These are phyloP conservation scores for Eutolmus rufibarbis DNA, from an alignment of 2,888 invertebrate genomes.

Conservation along the genomic window DNA sequence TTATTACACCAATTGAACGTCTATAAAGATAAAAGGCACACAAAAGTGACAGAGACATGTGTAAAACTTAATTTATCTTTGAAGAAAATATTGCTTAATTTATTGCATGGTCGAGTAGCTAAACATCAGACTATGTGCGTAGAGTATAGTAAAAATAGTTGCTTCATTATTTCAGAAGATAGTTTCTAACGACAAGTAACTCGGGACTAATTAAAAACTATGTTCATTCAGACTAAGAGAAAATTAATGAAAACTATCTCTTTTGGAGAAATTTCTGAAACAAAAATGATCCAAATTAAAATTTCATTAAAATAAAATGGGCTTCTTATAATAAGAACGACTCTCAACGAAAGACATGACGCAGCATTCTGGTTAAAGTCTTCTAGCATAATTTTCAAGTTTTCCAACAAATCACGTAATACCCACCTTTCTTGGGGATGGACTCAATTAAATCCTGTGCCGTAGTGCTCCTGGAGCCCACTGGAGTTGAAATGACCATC, in stretches of 20 bases:
- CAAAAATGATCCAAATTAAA: neutral
- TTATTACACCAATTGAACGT: neutral
- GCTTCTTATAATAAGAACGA: neutral
- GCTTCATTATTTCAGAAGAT: neutral
- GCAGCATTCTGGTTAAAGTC: neutral
- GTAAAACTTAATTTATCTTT: neutral
- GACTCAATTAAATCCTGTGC: slow-evolving; percentile 30
- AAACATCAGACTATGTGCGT: neutral
- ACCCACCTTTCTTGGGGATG: slow-evolving; percentile 35
- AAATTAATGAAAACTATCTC: neutral
- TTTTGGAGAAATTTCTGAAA: neutral
- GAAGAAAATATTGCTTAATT: neutral
- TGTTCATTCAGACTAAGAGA: neutral
- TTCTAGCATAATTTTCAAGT: neutral
- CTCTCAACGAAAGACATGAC: neutral
- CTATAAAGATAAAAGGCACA: neutral
- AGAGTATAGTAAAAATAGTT: neutral
- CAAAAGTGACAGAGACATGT: neutral
- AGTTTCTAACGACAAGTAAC: neutral
- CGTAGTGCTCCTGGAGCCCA: neutral
- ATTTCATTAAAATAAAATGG: neutral
- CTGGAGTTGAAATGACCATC: neutral
- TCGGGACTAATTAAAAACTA: neutral
- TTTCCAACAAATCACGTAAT: neutral
- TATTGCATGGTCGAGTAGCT: neutral